phyloP scores from a whole-genome alignment of 2,888 invertebrate genomes.

The Caenorhabditis uteleia region DNA sequence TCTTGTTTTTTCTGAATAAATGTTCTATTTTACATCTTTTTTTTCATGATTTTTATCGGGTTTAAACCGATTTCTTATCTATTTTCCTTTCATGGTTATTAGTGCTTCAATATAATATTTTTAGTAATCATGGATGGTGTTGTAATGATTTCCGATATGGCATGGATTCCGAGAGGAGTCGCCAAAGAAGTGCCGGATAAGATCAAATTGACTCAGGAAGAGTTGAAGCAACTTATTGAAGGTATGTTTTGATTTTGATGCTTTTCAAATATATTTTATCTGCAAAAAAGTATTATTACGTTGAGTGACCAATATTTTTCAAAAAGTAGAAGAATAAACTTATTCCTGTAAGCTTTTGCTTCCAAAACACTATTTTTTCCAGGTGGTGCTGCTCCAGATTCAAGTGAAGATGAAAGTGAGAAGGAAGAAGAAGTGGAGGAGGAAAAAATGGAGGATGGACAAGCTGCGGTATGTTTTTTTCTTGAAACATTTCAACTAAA shows the following conservation, averaged over 20 bases:
- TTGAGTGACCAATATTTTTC: not conserved
- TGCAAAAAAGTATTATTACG: not conserved
- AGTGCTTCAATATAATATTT: not conserved
- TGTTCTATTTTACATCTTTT: too few species aligned
- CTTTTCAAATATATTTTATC: not conserved
- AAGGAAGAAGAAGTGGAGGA: constrained; percentile 12
- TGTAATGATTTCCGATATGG: constrained; percentile 54
- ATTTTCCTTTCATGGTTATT: not conserved
- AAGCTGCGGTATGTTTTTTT: constrained; percentile 3
- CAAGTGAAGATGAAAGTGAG: constrained; percentile 29
- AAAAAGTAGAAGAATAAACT: not conserved
- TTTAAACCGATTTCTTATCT: constrained; percentile 1
- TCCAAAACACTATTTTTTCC: too few species aligned
- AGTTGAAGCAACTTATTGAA: constrained; percentile 59
- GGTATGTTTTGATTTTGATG: constrained; percentile 26
- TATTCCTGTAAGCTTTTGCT: not conserved
- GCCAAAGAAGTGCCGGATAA: constrained; percentile 62
- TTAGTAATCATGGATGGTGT: constrained; percentile 42
- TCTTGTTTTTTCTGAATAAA: not conserved
- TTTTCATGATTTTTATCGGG: not conserved
- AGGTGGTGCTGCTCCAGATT: constrained; percentile 34
- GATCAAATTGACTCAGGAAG: constrained; percentile 52
- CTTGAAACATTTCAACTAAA: too few species aligned
- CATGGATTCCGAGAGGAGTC: constrained; percentile 61
- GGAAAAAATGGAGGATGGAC: constrained; percentile 18